Evolutionary conservation across 2,888 invertebrate genomes (phyloP), one percentile per base, ranked within the genome.

Genomic region (Platycheirus albimanus): DNA sequence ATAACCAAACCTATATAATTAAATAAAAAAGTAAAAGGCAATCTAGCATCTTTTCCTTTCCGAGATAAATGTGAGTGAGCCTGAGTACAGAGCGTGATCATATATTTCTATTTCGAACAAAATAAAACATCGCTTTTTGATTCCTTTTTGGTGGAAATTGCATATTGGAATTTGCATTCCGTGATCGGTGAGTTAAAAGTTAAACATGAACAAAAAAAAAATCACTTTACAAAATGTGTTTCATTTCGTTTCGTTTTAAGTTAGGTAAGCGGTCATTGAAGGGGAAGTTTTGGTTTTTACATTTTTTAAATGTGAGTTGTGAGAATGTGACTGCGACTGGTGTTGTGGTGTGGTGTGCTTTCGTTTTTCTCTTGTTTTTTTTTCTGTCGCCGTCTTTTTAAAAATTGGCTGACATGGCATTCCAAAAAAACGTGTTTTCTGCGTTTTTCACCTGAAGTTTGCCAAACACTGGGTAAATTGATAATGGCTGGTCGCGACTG

Each of bases 361-460:
- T 58, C 28, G 28, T 49, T 15, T 11, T 41, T 52, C 17, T 24
- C 2, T 45, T 10, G 41, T 36, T 49, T 36, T 6, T 15, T 24
- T 13, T 54, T 15, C n/a, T n/a, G n/a, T n/a, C n/a, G n/a, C n/a
- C 28, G 24, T 36, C 10, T 52, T 63, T 28, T 45, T 56, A 49
- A 49, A 19, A 19, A 8, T 24, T 52, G 36, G 33, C 36, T 56
- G 66, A 56, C 56, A 56, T 43, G 28, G 45, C 66, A 41, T 15
- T 15, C 15, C 10, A 52, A 52, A 67, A n/a, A 61, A 76, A 76
- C 75, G 75, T 76, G 75, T 76, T 76, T 69, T 69, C n/a, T 58
- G 56, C 38, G 24, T 66, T 24, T 63, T 63, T 51, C 20, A 33
- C 45, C 19, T 43, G 43, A 76, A 76, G 51, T 67, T 75, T 75